phyloP scores from a whole-genome alignment of 2,113 vertebrate species.

The Sturnus vulgaris region DNA sequence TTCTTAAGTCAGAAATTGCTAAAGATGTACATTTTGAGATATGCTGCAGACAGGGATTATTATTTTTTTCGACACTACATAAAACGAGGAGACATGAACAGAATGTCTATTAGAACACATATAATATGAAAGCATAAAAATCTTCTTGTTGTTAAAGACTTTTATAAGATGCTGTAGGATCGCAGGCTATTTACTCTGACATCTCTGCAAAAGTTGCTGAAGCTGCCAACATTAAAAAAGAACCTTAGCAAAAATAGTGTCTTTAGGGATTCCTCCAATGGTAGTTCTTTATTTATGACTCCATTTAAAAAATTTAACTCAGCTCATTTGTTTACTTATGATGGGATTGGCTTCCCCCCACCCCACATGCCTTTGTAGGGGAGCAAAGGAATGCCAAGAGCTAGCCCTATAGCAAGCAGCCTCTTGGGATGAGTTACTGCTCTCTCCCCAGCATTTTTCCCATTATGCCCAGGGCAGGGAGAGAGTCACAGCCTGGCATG shows the following conservation, averaged over 20 bases:
- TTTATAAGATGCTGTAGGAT: slow-evolving; percentile 25
- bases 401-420: not conserved
- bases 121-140: slow-evolving; percentile 35
- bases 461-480: not conserved
- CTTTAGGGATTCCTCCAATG: slow-evolving; percentile 26
- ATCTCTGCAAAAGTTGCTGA: slow-evolving; percentile 35
- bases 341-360: not conserved
- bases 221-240: slow-evolving; percentile 26
- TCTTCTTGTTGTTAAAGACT: slow-evolving; percentile 3
- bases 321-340: slow-evolving; percentile 13
- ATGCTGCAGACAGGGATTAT: not conserved
- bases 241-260: not conserved
- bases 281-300: slow-evolving; percentile 50
- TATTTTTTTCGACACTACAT: slow-evolving; percentile 20
- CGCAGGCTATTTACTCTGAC: slow-evolving; percentile 46
- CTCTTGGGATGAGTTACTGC: not conserved
- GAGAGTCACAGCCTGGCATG: not conserved
- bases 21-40: slow-evolving; percentile 29
- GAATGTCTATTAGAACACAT: slow-evolving; percentile 33
- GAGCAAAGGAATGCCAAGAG: slow-evolving; percentile 19
- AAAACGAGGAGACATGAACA: slow-evolving; percentile 36
- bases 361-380: not conserved
- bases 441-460: not conserved
- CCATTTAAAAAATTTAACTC: slow-evolving; percentile 41
- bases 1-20: not conserved